phyloP scores from a whole-genome alignment of 1,140 invertebrate genomes.

The Delia radicum region DNA sequence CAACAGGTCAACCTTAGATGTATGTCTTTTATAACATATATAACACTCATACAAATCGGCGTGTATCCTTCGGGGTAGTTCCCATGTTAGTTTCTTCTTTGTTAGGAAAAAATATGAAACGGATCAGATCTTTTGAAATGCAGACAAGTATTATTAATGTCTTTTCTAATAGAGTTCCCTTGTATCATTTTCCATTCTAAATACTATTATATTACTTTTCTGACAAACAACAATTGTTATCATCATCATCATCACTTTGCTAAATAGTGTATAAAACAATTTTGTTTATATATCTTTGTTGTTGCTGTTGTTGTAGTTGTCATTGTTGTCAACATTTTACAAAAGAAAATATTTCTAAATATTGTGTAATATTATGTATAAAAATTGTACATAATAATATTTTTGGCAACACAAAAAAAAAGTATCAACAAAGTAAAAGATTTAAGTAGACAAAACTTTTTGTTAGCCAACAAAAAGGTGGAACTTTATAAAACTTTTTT shows the following conservation, averaged over 20 bases:
- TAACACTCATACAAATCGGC: too few species aligned
- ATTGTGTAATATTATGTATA: too few species aligned
- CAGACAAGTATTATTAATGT: conserved; percentile 4
- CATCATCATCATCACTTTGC: background rate
- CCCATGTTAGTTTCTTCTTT: too few species aligned
- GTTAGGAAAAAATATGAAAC: background rate
- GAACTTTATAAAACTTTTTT: too few species aligned
- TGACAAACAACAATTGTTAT: background rate
- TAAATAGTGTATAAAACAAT: background rate
- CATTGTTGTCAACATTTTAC: background rate
- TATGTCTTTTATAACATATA: too few species aligned
- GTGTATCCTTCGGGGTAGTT: too few species aligned
- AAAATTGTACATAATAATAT: too few species aligned
- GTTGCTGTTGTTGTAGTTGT: background rate
- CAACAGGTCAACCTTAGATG: too few species aligned
- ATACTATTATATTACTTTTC: background rate
- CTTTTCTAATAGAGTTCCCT: background rate
- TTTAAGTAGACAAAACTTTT: too few species aligned
- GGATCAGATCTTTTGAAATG: background rate
- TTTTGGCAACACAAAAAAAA: too few species aligned
- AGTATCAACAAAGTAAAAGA: too few species aligned
- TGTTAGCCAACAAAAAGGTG: too few species aligned
- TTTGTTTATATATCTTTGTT: background rate
- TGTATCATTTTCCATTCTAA: background rate
- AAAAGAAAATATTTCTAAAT: background rate